Evolutionary conservation across 2,888 invertebrate species (phyloP).

Genomic region (Eupsilia transversa): DNA sequence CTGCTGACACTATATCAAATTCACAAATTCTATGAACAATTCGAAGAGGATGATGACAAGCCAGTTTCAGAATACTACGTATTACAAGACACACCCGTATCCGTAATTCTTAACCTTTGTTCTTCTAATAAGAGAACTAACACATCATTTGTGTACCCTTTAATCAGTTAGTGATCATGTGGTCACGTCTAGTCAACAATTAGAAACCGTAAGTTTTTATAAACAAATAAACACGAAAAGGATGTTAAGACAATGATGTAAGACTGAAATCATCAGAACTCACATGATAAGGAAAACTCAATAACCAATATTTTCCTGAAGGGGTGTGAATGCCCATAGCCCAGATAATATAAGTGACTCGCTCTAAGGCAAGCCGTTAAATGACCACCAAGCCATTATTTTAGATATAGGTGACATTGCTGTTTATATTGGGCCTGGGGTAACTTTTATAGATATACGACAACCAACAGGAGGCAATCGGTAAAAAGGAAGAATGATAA

Average conservation of each 20-base stretch:
- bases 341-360: too few relatives aligned
- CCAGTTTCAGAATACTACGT: background rate
- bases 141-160: conserved; percentile 51
- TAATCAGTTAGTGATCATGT: conserved; percentile 61
- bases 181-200: conserved; percentile 62
- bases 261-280: conserved; percentile 25
- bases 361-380: background rate
- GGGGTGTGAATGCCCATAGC: background rate
- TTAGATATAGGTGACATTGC: background rate
- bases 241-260: conserved; percentile 52
- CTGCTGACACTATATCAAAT: background rate
- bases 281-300: background rate
- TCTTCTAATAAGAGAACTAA: conserved; percentile 43
- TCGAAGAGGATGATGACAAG: background rate
- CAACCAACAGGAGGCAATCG: background rate
- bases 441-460: background rate
- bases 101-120: conserved; percentile 51
- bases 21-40: background rate
- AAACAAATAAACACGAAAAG: conserved; percentile 64
- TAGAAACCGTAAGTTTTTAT: conserved; percentile 50
- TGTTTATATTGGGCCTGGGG: background rate
- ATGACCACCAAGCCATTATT: background rate
- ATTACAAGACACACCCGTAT: conserved; percentile 31
- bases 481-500: conserved; percentile 17
- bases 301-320: background rate